These are phyloP conservation scores for Agapetus fuscipes DNA, from an alignment of 2,888 invertebrate species.

Conservation along the genomic window DNA sequence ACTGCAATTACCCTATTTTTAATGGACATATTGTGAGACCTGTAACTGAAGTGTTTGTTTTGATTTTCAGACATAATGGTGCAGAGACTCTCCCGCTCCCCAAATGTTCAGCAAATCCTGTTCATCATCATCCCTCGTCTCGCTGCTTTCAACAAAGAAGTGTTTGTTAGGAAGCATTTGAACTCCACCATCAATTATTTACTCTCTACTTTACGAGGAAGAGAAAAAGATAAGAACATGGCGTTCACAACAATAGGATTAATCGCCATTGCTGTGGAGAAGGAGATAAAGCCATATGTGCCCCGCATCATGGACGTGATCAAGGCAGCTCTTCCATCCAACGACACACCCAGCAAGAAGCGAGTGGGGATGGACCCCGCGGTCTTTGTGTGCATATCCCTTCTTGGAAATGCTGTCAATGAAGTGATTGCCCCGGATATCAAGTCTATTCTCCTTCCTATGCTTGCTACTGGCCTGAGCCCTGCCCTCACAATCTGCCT, in stretches of 20 bases:
- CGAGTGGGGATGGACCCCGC: constrained; percentile 70
- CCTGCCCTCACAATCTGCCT: constrained; percentile 85
- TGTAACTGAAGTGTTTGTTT: no score
- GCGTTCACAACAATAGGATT: constrained; percentile 88
- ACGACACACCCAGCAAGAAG: constrained; percentile 70
- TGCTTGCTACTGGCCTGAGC: constrained; percentile 87
- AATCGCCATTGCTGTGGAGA: constrained; percentile 80
- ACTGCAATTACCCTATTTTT: constrained; percentile 7
- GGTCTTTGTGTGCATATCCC: constrained; percentile 87
- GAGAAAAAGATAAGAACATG: constrained; percentile 76
- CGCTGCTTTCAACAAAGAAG: constrained; percentile 83
- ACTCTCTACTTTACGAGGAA: constrained; percentile 62
- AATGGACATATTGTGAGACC: constrained; percentile 9
- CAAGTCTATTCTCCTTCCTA: constrained; percentile 75
- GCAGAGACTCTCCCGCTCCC: constrained; percentile 63
- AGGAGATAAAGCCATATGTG: constrained; percentile 69
- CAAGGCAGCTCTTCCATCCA: constrained; percentile 63
- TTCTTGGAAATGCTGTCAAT: constrained; percentile 81
- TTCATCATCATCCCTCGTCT: constrained; percentile 81
- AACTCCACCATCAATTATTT: constrained; percentile 68
- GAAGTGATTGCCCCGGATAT: constrained; percentile 69
- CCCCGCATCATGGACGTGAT: constrained; percentile 80
- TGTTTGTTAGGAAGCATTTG: constrained; percentile 68
- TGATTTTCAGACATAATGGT: constrained; percentile 66
- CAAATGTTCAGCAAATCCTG: constrained; percentile 79